Conservation (phyloP, 2,113 vertebrate species). For the Paralichthys olivaceus region DNA sequence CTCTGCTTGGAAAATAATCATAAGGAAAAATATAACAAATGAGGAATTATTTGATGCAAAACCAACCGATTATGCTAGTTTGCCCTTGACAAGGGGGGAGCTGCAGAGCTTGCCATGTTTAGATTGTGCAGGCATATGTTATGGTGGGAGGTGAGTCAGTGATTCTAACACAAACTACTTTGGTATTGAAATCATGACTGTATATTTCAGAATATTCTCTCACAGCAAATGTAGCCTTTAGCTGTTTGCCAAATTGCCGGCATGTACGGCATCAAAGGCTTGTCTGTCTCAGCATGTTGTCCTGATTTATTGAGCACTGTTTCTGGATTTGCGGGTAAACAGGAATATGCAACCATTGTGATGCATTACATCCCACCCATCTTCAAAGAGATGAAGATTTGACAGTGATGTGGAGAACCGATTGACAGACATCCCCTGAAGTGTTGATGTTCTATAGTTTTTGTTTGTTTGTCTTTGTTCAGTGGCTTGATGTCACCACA, state of each 20-base stretch:
- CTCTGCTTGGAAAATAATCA: constrained; percentile 78
- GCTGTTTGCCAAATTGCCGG: constrained; percentile 33
- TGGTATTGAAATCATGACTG: constrained; percentile 1
- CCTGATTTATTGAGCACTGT: constrained; percentile 30
- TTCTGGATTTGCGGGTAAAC: constrained; percentile 15
- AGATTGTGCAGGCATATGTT: constrained; percentile 38
- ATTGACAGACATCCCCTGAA: constrained; percentile 8
- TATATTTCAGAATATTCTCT: constrained; percentile 28
- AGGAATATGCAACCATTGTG: constrained; percentile 1
- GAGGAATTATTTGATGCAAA: constrained; percentile 78
- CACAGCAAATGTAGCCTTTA: neutral
- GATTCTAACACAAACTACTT: constrained; percentile 26
- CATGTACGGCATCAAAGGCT: constrained; percentile 29
- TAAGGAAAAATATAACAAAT: constrained; percentile 74
- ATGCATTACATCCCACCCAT: neutral
- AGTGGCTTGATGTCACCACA: neutral
- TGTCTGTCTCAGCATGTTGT: constrained; percentile 9
- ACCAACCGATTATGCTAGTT: constrained; percentile 73
- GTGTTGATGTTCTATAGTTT: neutral
- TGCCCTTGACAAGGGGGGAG: constrained; percentile 72
- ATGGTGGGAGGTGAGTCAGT: constrained; percentile 43
- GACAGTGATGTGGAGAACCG: constrained; percentile 25
- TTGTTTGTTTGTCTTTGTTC: constrained; percentile 29
- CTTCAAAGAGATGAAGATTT: constrained; percentile 16
- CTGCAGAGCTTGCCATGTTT: constrained; percentile 39